Base-by-base conservation (phyloP, 23 tunicate species). In the Aplidium turbinatum region DNA sequence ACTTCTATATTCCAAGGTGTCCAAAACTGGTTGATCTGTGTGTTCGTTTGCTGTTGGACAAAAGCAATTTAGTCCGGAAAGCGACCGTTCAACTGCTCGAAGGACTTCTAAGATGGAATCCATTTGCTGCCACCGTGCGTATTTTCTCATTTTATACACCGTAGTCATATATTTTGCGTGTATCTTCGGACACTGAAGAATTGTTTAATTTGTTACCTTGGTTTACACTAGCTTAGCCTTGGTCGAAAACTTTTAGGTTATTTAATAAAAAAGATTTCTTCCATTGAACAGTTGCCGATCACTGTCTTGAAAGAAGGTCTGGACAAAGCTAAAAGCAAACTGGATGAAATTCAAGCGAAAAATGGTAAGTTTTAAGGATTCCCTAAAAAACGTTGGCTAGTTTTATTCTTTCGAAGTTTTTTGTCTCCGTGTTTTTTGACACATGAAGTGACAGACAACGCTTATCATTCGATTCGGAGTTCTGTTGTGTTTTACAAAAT, bases 31-130 rank as follows among this genome's bases (percentile, higher is more conserved):
- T 78, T 28, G 88, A 82, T 24, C 45, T 90, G 46, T 68, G 91
- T 23, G 73, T 70, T 9, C 58, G 73, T 6, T 46, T 84, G 1
- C 72, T 91, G 33, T 65, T 91, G 23, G 97, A 91, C 42, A 79
- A 75, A 73, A 84, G 97, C 68, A 79, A 74, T 31, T 57, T 84
- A 28, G 97, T 91, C 47, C 71, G 97, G n/a, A 91, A 78, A 64
- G 64, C 75, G 4, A 36, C 86, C 21, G 73, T 84, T 46, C 97
- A 91, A 38, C 67, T 91, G 9, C 64, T 91, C 28, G 91, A 65
- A 73, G 63, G 66, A 9, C 38, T 91, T 58, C 55, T 91, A 31
- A 39, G 66, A 36, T 78, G 79, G 73, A 91, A 91, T 61, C 92
- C 97, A 1, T 91, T 91, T 89, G 84, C 84, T 50, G 68, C 84